Evolutionary conservation across 2,113 vertebrate genomes (phyloP).

Genomic region (Callaeas wilsoni): DNA sequence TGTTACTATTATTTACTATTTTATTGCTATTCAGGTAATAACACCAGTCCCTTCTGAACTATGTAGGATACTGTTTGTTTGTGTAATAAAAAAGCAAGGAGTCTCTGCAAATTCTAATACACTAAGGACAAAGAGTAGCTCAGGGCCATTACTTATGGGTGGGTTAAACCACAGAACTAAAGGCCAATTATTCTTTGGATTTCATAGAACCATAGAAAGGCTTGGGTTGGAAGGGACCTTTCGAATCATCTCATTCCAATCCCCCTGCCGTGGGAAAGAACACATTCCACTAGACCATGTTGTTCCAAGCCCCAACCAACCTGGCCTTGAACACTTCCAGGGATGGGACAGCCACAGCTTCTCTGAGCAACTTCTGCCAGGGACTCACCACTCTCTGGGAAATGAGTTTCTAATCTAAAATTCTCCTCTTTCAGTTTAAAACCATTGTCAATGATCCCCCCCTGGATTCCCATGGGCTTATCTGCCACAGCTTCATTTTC

Average conservation of each 20-base stretch:
- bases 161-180: background rate
- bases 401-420: background rate
- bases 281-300: background rate
- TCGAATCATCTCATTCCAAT: background rate
- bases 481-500: background rate
- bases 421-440: background rate
- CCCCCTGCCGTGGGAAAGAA: background rate
- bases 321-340: background rate
- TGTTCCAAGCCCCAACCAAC: background rate
- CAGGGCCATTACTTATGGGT: rapidly evolving
- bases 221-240: background rate
- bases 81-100: background rate
- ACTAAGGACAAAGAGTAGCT: background rate
- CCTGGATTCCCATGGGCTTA: background rate
- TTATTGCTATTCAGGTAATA: background rate
- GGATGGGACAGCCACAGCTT: background rate
- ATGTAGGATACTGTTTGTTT: background rate
- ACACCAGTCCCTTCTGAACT: background rate
- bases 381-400: background rate
- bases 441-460: background rate
- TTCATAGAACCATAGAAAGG: background rate
- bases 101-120: background rate
- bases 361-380: background rate
- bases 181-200: background rate
- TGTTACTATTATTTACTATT: background rate